A percentile compares a stretch with the other conserved stretches of the same genome.
These are phyloP conservation scores for Myripristis murdjan DNA, from an alignment of 2,797 vertebrate genomes.

Conservation along the genomic window DNA sequence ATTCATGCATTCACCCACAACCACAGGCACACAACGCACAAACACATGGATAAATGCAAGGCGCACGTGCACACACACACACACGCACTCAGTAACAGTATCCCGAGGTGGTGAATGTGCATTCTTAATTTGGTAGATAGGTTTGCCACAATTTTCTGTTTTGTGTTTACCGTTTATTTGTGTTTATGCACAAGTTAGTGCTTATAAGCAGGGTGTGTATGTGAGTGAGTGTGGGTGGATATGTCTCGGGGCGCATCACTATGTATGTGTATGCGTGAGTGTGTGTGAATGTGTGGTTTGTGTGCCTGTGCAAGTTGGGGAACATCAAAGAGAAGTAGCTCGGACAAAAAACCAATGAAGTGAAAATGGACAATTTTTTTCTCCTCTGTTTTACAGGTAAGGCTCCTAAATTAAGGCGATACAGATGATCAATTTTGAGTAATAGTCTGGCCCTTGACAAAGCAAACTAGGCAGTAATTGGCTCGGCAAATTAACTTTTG, in stretches of 20 bases:
- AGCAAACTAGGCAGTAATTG: constrained; percentile 77
- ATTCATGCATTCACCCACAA: constrained; percentile 25
- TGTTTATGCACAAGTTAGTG: constrained; percentile 36
- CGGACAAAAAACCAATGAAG: constrained; percentile 71
- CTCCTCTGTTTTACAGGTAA: constrained; percentile 26
- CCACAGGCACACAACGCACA: constrained; percentile 14
- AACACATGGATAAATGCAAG: constrained; percentile 5
- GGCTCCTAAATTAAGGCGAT: constrained; percentile 64
- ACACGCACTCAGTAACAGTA: neutral
- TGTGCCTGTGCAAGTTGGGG: constrained; percentile 33
- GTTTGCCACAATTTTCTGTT: constrained; percentile 34
- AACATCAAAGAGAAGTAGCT: constrained; percentile 61
- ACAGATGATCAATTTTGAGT: constrained; percentile 75
- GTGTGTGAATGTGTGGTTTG: constrained; percentile 9
- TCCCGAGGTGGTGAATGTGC: constrained; percentile 31
- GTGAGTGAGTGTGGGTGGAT: constrained; percentile 47
- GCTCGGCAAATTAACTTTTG: constrained; percentile 65
- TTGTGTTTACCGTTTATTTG: constrained; percentile 25
- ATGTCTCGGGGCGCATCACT: constrained; percentile 45
- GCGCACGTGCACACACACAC: neutral
- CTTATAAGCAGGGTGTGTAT: constrained; percentile 17
- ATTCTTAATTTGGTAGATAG: constrained; percentile 27
- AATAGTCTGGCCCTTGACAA: constrained; percentile 68
- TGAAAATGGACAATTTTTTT: constrained; percentile 54
- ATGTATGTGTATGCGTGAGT: constrained; percentile 24